Conservation (phyloP, 2,113 vertebrate genomes). For the Oplegnathus fasciatus region DNA sequence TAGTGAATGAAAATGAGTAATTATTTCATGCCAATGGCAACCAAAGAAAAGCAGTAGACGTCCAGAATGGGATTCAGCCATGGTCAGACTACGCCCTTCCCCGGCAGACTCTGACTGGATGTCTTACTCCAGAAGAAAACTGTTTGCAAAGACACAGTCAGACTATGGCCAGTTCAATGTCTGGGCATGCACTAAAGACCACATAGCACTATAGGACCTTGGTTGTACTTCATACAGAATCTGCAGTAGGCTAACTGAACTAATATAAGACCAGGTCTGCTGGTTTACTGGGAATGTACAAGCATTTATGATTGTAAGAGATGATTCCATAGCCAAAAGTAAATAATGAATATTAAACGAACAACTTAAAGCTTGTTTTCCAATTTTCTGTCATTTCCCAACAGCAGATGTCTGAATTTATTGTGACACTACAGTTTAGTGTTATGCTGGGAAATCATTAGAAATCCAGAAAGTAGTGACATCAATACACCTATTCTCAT, state of each 20-base stretch:
- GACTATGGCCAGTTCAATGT: background rate
- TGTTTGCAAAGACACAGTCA: background rate
- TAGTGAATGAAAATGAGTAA: background rate
- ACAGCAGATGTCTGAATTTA: background rate
- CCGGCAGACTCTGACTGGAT: background rate
- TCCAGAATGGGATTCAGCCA: background rate
- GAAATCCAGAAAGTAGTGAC: background rate
- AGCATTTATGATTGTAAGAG: background rate
- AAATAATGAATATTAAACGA: background rate
- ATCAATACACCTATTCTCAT: background rate
- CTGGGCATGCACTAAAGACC: too few relatives aligned
- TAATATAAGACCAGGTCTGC: background rate
- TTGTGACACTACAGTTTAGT: background rate
- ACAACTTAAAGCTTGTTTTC: background rate
- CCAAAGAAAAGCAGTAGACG: background rate
- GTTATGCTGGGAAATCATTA: background rate
- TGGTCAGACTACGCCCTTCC: background rate
- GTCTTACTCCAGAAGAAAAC: background rate
- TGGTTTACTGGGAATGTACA: background rate
- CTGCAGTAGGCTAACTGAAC: background rate
- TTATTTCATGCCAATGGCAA: background rate
- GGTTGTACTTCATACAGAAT: background rate
- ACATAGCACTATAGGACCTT: background rate
- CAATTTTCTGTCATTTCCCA: background rate
- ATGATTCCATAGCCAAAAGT: background rate